Evolutionary conservation across 2,797 vertebrate species (phyloP).

Genomic region (Rhinichthys osculus): DNA sequence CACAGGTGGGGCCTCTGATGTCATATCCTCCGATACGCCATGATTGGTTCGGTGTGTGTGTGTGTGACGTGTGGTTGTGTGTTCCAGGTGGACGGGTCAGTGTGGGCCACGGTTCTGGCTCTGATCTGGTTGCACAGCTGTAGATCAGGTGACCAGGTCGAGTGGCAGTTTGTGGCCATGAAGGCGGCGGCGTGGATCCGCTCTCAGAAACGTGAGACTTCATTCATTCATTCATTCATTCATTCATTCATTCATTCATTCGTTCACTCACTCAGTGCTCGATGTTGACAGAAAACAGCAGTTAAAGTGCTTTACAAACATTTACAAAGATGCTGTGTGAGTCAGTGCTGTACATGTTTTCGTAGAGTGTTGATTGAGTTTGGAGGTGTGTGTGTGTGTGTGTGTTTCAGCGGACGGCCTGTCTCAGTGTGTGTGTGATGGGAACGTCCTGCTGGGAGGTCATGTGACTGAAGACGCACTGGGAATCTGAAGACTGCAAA

Average conservation of each 20-base stretch:
- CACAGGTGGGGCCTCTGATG: slow-evolving; percentile 64
- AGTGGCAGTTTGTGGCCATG: slow-evolving; percentile 83
- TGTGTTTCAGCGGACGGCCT: background rate
- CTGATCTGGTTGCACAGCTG: slow-evolving; percentile 81
- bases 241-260: background rate
- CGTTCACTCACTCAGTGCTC: no score
- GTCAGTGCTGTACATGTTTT: background rate
- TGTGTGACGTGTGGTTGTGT: background rate
- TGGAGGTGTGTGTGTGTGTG: background rate
- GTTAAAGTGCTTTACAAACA: background rate
- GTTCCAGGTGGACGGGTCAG: slow-evolving; percentile 62
- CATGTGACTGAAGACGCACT: background rate
- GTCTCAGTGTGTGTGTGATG: background rate
- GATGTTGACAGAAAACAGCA: no score
- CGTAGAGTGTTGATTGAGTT: background rate
- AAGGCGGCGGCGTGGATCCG: slow-evolving; percentile 80
- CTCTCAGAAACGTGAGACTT: slow-evolving; percentile 71
- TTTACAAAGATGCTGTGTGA: background rate
- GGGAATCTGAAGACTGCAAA: background rate
- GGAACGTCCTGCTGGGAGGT: background rate
- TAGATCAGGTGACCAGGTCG: slow-evolving; percentile 67
- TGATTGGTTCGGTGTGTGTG: background rate
- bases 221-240: rapidly evolving
- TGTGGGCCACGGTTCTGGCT: slow-evolving; percentile 84
- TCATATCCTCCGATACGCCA: background rate